Evolutionary conservation across 2,113 vertebrate genomes (phyloP).

Genomic region (Lepisosteus osseus): DNA sequence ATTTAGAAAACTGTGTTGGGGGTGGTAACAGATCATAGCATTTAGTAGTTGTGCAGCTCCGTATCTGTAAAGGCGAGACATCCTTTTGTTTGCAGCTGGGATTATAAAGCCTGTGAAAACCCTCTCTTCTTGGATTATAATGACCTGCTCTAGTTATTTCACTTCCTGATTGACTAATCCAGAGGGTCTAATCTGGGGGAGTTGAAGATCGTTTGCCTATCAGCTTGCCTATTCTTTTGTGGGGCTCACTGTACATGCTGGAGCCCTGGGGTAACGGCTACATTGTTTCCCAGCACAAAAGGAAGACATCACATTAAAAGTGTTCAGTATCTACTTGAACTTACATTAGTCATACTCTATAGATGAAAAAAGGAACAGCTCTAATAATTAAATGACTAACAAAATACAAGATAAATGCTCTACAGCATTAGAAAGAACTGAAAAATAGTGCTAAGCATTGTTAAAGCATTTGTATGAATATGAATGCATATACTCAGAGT

Average conservation of each 20-base stretch:
- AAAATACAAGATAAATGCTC: constrained; percentile 40
- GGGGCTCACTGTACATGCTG: constrained; percentile 42
- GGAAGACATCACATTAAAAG: constrained; percentile 56
- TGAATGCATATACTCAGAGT: constrained; percentile 9
- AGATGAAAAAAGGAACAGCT: constrained; percentile 43
- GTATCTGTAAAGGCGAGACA: neutral
- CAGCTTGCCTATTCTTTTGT: constrained; percentile 37
- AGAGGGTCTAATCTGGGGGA: neutral
- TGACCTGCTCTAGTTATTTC: constrained; percentile 39
- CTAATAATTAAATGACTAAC: constrained; percentile 45
- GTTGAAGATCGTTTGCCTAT: constrained; percentile 10
- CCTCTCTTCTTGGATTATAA: constrained; percentile 2
- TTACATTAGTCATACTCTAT: constrained; percentile 59
- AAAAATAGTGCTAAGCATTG: constrained; percentile 33
- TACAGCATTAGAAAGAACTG: constrained; percentile 21
- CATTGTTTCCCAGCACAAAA: constrained; percentile 65
- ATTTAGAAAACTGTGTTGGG: too few relatives aligned
- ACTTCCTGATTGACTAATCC: constrained; percentile 49
- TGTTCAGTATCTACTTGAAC: constrained; percentile 53
- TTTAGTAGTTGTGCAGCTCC: neutral
- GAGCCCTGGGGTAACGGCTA: constrained; percentile 49
- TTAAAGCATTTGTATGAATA: constrained; percentile 22
- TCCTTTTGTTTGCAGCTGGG: neutral
- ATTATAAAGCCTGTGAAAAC: neutral
- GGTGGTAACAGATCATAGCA: too few relatives aligned